phyloP scores from a whole-genome alignment of 2,797 vertebrate species.

The Hypotaenidia okinawae region DNA sequence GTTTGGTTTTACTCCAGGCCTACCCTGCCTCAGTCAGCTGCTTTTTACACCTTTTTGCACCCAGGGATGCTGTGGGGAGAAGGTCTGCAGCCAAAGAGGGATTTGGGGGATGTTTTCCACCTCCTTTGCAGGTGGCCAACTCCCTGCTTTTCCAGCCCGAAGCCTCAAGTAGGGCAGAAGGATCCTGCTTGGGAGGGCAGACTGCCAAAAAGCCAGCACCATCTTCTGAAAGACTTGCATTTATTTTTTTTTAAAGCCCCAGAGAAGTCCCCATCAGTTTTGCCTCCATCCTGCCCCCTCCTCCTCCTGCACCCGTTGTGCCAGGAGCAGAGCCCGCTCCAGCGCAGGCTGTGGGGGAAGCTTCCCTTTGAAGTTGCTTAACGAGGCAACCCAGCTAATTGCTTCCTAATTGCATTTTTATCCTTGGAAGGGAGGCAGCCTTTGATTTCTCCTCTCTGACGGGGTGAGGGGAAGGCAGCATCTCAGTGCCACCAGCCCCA shows the following conservation, averaged over 20 bases:
- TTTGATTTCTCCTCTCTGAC: constrained; percentile 66
- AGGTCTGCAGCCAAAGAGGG: not conserved
- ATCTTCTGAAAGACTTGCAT: not conserved
- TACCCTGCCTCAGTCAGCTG: not conserved
- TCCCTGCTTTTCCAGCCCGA: not conserved
- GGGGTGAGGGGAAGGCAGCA: constrained; percentile 28
- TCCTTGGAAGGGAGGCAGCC: constrained; percentile 64
- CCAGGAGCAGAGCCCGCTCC: constrained; percentile 51
- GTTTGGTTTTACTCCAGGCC: not conserved
- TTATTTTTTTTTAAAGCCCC: not conserved
- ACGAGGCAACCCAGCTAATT: constrained; percentile 73
- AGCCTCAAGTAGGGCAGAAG: not conserved
- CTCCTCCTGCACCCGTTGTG: constrained; percentile 41
- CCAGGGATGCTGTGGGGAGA: not conserved
- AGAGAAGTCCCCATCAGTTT: not conserved
- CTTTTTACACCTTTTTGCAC: not conserved
- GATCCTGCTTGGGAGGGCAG: not conserved
- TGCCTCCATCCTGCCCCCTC: not conserved
- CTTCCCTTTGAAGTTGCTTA: constrained; percentile 72
- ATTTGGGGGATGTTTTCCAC: not conserved
- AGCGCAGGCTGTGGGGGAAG: constrained; percentile 1
- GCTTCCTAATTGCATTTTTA: constrained; percentile 71
- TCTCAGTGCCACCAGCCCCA: not conserved
- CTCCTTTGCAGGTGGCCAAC: not conserved
- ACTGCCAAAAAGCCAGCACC: not conserved